Percentiles rank a stretch among this genome's conserved stretches.
Conservation (phyloP, 2,797 vertebrate genomes). For the Meriones psammophilus region DNA sequence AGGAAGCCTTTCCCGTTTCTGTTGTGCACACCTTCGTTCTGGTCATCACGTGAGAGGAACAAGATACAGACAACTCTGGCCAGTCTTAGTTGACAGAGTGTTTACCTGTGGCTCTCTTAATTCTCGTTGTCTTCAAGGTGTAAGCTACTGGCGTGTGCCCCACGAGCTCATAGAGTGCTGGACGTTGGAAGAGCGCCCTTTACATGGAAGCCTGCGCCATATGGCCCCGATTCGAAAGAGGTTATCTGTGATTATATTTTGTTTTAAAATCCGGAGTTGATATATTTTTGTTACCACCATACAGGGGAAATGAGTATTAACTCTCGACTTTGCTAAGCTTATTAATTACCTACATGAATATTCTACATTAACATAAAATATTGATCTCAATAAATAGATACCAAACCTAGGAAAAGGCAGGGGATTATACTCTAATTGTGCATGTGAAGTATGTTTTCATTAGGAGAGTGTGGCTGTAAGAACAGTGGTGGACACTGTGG, state of each 20-base stretch:
- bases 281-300: constrained; percentile 33
- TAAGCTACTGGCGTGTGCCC: constrained; percentile 89
- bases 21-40: too few species aligned
- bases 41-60: background rate
- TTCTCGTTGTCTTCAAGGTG: constrained; percentile 82
- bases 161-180: constrained; percentile 88
- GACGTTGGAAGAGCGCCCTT: constrained; percentile 88
- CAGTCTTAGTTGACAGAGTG: background rate
- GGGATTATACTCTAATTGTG: background rate
- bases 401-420: background rate
- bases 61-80: background rate
- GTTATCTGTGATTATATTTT: constrained; percentile 66
- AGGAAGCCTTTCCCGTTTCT: background rate
- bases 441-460: background rate
- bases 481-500: background rate
- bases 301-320: constrained; percentile 43
- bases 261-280: constrained; percentile 1
- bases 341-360: background rate
- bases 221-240: constrained; percentile 87
- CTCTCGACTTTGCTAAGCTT: constrained; percentile 31
- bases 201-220: constrained; percentile 85
- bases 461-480: background rate
- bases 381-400: constrained; percentile 7
- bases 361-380: background rate
- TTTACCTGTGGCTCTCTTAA: background rate